Percentiles rank a stretch among this genome's conserved stretches.
These are phyloP conservation scores for Tipula unca DNA, from an alignment of 2,888 invertebrate species.

Conservation along the genomic window DNA sequence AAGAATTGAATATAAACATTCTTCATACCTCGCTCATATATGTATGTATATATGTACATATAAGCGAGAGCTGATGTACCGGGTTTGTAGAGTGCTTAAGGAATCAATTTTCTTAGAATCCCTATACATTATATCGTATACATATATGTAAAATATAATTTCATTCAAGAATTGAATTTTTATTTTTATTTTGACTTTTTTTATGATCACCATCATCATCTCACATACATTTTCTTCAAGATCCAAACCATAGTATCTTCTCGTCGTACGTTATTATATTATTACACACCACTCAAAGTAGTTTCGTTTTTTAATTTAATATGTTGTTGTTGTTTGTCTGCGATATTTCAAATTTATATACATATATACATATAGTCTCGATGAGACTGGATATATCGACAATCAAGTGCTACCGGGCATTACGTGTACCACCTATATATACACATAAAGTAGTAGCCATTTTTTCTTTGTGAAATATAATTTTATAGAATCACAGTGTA, in stretches of 20 bases:
- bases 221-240: not conserved
- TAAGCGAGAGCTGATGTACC: not conserved
- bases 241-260: not conserved
- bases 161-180: not conserved
- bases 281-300: not conserved
- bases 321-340: slow-evolving; percentile 23
- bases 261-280: not conserved
- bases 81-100: not conserved
- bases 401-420: slow-evolving; percentile 42
- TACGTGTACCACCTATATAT: slow-evolving; percentile 22
- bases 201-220: not conserved
- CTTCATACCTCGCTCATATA: not conserved
- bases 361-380: too few relatives aligned
- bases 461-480: too few relatives aligned
- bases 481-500: too few relatives aligned
- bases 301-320: not conserved
- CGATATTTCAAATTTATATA: slow-evolving; percentile 31
- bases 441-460: too few relatives aligned
- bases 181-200: not conserved
- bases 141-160: not conserved
- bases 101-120: not conserved
- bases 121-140: not conserved
- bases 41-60: too few relatives aligned
- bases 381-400: slow-evolving; percentile 41
- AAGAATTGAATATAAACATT: not conserved